Conservation (phyloP, 2,797 vertebrate genomes). For the Ceryle rudis region DNA sequence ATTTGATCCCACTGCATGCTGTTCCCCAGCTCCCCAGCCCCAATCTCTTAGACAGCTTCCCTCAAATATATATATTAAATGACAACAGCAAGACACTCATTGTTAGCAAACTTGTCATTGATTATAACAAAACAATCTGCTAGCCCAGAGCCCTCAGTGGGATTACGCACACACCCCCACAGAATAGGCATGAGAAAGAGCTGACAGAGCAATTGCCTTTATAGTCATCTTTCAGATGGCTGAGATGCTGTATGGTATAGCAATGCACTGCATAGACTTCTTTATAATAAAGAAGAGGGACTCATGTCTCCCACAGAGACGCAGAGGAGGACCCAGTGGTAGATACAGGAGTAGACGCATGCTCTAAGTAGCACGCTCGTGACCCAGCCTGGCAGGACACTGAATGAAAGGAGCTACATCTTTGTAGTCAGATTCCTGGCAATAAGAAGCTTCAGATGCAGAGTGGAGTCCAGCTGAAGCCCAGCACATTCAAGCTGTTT, state of each 20-base stretch:
- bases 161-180: neutral
- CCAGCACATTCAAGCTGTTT: fast-evolving
- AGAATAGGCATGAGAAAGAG: neutral
- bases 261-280: neutral
- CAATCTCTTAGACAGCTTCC: neutral
- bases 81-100: neutral
- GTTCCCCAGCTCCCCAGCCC: neutral
- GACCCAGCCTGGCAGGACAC: neutral
- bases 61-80: neutral
- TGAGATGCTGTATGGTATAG: neutral
- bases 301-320: neutral
- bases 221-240: neutral
- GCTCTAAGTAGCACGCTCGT: neutral
- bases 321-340: neutral
- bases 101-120: neutral
- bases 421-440: neutral
- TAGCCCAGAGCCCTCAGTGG: fast-evolving
- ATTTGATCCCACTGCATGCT: neutral
- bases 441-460: neutral
- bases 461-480: neutral
- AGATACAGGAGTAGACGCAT: neutral
- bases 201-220: neutral
- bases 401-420: neutral
- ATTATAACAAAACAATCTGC: neutral
- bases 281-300: neutral